phyloP scores from a whole-genome alignment of 2,888 invertebrate genomes.

The Drosophila hawaiiensis region DNA sequence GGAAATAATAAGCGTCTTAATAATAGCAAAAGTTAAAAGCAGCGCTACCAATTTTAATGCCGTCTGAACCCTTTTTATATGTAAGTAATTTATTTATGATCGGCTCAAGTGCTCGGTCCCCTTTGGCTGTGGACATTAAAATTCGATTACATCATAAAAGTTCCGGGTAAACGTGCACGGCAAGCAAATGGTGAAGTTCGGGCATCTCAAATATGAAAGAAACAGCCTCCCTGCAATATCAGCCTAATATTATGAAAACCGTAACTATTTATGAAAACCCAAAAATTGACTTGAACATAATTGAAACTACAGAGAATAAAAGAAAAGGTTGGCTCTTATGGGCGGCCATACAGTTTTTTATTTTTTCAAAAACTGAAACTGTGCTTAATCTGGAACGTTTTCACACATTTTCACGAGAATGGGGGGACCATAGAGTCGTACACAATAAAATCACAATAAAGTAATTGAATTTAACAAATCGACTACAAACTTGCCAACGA shows the following conservation, averaged over 20 bases:
- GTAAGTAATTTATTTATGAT: slow-evolving; percentile 72
- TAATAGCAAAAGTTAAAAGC: slow-evolving; percentile 63
- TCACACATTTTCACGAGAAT: slow-evolving; percentile 33
- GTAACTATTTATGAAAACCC: slow-evolving; percentile 48
- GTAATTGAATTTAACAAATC: slow-evolving; percentile 80
- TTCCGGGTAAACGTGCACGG: slow-evolving; percentile 61
- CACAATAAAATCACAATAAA: slow-evolving; percentile 68
- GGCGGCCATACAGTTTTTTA: slow-evolving; percentile 16
- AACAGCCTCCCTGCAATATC: slow-evolving; percentile 36
- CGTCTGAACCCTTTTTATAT: slow-evolving; percentile 58
- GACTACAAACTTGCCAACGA: slow-evolving; percentile 52
- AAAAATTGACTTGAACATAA: slow-evolving; percentile 32
- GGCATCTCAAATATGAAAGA: slow-evolving; percentile 7
- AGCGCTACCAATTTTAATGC: slow-evolving; percentile 48
- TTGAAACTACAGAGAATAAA: slow-evolving; percentile 37
- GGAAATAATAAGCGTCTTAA: slow-evolving; percentile 42
- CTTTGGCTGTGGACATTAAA: slow-evolving; percentile 59
- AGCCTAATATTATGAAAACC: slow-evolving; percentile 41
- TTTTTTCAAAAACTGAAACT: slow-evolving; percentile 26
- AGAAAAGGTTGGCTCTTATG: neutral
- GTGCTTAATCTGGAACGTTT: slow-evolving; percentile 41
- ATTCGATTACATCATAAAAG: slow-evolving; percentile 74
- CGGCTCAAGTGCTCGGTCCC: slow-evolving; percentile 39
- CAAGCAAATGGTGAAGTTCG: slow-evolving; percentile 44
- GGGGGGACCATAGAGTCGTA: neutral